phyloP scores from a whole-genome alignment of 2,797 vertebrate genomes.

The Eleutherodactylus coqui region DNA sequence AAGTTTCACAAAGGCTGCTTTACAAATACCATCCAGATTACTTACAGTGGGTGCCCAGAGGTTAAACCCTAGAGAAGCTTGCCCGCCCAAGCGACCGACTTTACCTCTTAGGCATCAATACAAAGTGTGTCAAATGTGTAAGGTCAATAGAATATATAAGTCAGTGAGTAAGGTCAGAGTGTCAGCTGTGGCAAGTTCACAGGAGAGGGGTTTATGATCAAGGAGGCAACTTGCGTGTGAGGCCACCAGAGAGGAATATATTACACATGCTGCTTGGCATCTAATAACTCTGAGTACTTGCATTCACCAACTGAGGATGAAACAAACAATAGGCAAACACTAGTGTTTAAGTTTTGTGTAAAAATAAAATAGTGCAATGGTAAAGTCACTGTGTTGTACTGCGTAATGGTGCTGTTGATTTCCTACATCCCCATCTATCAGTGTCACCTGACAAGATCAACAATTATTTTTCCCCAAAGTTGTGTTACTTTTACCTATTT shows the following conservation, averaged over 20 bases:
- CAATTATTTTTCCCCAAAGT: background rate
- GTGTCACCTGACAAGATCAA: background rate
- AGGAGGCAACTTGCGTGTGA: constrained; percentile 39
- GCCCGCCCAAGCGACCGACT: background rate
- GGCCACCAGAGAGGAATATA: constrained; percentile 40
- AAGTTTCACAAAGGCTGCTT: background rate
- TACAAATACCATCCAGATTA: background rate
- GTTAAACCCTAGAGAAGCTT: background rate
- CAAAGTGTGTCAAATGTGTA: constrained; percentile 42
- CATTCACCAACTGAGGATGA: constrained; percentile 37
- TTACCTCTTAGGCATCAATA: constrained; percentile 35
- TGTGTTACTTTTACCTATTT: background rate
- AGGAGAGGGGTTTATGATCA: constrained; percentile 50
- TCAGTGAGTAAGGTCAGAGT: constrained; percentile 57
- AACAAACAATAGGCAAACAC: background rate
- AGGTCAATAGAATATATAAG: constrained; percentile 29
- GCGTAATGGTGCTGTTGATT: background rate
- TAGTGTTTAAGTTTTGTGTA: background rate
- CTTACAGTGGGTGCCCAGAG: background rate
- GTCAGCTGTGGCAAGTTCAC: constrained; percentile 55
- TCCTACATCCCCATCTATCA: background rate
- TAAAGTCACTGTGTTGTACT: background rate
- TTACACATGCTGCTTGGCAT: constrained; percentile 33
- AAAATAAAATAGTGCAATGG: background rate
- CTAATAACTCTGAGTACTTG: constrained; percentile 51